A percentile compares a stretch with the other conserved stretches of the same genome.
phyloP scores from a whole-genome alignment of 2,797 vertebrate genomes.

The Allobates femoralis region DNA sequence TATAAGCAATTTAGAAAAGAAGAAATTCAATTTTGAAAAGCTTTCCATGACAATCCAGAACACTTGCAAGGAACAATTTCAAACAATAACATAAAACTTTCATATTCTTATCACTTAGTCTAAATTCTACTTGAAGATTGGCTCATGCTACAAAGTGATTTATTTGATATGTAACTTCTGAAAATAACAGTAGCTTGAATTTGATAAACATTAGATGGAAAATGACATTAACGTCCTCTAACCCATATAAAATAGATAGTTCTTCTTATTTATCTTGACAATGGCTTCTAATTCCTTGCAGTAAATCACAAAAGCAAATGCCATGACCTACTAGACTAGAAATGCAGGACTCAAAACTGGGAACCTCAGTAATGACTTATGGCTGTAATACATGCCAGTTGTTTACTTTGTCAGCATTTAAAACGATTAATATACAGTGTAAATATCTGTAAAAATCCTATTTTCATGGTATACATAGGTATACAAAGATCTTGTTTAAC shows the following conservation, averaged over 20 bases:
- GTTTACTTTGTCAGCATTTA: background rate
- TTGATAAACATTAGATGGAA: slow-evolving; percentile 46
- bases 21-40: slow-evolving; percentile 46
- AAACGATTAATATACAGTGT: background rate
- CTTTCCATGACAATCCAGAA: slow-evolving; percentile 30
- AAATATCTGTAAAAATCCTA: background rate
- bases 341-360: slow-evolving; percentile 22
- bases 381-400: slow-evolving; percentile 21
- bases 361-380: slow-evolving; percentile 19
- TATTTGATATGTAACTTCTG: slow-evolving; percentile 23
- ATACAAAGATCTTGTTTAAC: too few relatives aligned
- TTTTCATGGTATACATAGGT: too few relatives aligned
- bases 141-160: background rate
- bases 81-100: slow-evolving; percentile 46
- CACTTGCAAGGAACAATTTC: slow-evolving; percentile 6
- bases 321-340: slow-evolving; percentile 46
- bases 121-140: background rate
- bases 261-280: slow-evolving; percentile 58
- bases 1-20: slow-evolving; percentile 25
- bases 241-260: slow-evolving; percentile 57
- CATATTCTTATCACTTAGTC: slow-evolving; percentile 46
- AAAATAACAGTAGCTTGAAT: slow-evolving; percentile 29
- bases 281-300: slow-evolving; percentile 53
- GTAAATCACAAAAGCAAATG: slow-evolving; percentile 59
- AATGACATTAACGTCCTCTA: slow-evolving; percentile 47